These are phyloP conservation scores for Loris lydekkerianus DNA, from an alignment of 2,797 vertebrate genomes.

Conservation along the genomic window DNA sequence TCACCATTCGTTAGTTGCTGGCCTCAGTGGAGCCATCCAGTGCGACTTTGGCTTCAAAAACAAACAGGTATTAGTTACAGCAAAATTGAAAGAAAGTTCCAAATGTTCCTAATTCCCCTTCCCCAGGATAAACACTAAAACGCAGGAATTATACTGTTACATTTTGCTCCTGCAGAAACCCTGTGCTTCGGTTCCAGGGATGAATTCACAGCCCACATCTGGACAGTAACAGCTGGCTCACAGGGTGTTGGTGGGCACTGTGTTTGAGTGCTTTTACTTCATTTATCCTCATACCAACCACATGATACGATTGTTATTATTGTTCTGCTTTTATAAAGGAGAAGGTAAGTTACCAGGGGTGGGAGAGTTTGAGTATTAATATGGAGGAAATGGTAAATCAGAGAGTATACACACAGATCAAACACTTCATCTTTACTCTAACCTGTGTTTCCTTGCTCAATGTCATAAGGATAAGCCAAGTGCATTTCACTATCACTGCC, in stretches of 20 bases:
- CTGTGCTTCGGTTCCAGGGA: not conserved
- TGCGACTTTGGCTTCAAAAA: constrained; percentile 47
- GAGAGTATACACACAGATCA: not conserved
- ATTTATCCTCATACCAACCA: constrained; percentile 27
- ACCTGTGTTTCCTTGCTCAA: not conserved
- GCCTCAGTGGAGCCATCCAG: constrained; percentile 86
- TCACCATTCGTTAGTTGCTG: constrained; percentile 89
- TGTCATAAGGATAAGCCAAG: not conserved
- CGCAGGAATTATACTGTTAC: not conserved
- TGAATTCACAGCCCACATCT: not conserved
- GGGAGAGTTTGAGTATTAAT: not conserved
- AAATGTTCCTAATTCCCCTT: not conserved
- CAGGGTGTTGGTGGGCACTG: not conserved
- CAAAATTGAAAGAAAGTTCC: constrained; percentile 39
- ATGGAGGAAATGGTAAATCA: not conserved
- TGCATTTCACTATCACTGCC: not conserved
- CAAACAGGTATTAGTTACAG: constrained; percentile 69
- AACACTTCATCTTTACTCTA: not conserved
- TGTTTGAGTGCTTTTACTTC: not conserved
- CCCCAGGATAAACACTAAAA: not conserved
- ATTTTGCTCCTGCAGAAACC: not conserved
- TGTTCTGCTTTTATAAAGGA: not conserved
- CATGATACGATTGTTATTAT: not conserved
- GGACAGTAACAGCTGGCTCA: not conserved
- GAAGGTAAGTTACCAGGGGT: not conserved